phyloP scores from a whole-genome alignment of 2,888 invertebrate species.

The Hydropsyche betteni region DNA sequence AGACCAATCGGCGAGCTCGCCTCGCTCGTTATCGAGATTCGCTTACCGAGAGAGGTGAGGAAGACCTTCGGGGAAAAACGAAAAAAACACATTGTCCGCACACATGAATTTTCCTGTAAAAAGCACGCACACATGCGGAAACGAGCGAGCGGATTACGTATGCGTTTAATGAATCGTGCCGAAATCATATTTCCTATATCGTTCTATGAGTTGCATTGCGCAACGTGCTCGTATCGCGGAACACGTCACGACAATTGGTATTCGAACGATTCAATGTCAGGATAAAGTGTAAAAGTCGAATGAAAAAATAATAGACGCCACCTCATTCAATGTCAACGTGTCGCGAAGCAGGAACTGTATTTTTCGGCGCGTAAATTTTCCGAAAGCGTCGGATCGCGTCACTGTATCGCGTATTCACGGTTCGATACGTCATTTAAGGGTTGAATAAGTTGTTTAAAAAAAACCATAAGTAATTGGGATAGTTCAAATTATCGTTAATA shows the following conservation, averaged over 20 bases:
- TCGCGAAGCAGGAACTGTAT: conserved; percentile 8
- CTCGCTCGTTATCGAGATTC: conserved; percentile 27
- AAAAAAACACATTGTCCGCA: neutral
- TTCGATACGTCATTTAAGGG: neutral
- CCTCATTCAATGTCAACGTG: conserved; percentile 10
- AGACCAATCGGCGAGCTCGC: conserved; percentile 16
- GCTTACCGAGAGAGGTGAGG: neutral
- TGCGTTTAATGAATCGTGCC: conserved; percentile 13
- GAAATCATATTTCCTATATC: neutral
- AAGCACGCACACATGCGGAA: neutral
- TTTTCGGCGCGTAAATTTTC: neutral
- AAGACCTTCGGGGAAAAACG: conserved; percentile 9
- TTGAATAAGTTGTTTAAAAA: neutral
- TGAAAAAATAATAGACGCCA: neutral
- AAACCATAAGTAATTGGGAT: neutral
- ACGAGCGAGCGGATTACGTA: neutral
- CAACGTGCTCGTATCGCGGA: conserved; percentile 16
- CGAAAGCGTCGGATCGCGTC: neutral
- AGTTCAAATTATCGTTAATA: neutral
- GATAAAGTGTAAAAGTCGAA: conserved; percentile 18
- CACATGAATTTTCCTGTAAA: neutral
- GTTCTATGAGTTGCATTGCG: conserved; percentile 7
- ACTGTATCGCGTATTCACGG: neutral
- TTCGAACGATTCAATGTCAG: conserved; percentile 26
- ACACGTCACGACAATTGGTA: conserved; percentile 19